phyloP scores from a whole-genome alignment of 2,797 vertebrate species.

The Squalus acanthias region DNA sequence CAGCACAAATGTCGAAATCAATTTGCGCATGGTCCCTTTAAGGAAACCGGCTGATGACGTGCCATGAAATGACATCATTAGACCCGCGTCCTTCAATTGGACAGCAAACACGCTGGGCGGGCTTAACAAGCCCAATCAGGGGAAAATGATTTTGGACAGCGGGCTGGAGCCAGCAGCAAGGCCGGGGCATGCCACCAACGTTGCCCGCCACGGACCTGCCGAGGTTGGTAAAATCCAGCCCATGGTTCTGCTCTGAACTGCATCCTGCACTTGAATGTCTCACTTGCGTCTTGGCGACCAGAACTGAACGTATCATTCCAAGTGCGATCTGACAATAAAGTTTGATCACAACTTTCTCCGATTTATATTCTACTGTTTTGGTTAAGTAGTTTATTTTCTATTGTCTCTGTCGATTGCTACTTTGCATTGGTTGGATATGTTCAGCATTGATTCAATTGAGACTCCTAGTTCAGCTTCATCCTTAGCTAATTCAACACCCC shows the following conservation, averaged over 20 bases:
- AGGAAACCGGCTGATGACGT: too few species aligned
- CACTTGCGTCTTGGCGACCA: not conserved
- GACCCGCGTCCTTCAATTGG: too few species aligned
- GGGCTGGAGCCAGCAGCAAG: too few species aligned
- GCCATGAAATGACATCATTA: too few species aligned
- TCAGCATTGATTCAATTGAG: not conserved
- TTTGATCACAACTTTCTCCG: not conserved
- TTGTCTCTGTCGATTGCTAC: not conserved
- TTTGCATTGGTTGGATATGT: not conserved
- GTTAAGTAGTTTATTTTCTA: not conserved
- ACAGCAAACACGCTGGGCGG: too few species aligned
- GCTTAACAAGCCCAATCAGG: too few species aligned
- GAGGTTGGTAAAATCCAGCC: not conserved
- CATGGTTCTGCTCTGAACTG: not conserved
- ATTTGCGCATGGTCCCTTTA: too few species aligned
- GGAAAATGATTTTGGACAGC: too few species aligned
- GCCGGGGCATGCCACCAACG: too few species aligned
- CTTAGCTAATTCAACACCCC: not conserved
- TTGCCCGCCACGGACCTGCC: too few species aligned
- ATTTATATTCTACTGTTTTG: not conserved
- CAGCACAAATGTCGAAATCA: too few species aligned
- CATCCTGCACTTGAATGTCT: not conserved
- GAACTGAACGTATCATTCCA: not conserved
- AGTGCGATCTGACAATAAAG: not conserved
- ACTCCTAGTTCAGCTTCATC: not conserved